A percentile compares a stretch with the other conserved stretches of the same genome.
Conservation (phyloP, 2,113 vertebrate genomes). For the Andinoacara biseriatus region DNA sequence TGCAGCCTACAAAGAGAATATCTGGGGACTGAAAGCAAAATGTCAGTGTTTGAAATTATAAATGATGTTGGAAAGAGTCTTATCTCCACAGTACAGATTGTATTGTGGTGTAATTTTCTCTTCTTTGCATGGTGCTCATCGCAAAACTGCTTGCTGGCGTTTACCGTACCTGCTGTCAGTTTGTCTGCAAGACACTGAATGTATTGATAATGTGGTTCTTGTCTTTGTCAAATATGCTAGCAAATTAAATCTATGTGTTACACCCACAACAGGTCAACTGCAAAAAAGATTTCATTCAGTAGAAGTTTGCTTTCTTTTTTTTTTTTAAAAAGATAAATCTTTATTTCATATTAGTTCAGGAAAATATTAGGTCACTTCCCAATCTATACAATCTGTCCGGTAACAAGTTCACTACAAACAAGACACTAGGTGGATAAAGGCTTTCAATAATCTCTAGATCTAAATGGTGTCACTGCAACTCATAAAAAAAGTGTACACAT, state of each 20-base stretch:
- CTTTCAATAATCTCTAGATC: too few relatives aligned
- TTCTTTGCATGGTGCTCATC: neutral
- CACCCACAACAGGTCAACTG: too few relatives aligned
- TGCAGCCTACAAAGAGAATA: neutral
- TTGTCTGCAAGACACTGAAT: neutral
- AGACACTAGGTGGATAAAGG: too few relatives aligned
- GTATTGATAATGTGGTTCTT: neutral
- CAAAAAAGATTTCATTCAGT: too few relatives aligned
- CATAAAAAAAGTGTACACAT: too few relatives aligned
- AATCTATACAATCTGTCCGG: too few relatives aligned
- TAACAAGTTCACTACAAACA: too few relatives aligned
- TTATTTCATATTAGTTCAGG: too few relatives aligned
- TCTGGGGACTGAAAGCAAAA: slow-evolving; percentile 4
- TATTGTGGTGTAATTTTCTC: neutral
- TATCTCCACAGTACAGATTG: neutral
- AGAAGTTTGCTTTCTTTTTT: too few relatives aligned
- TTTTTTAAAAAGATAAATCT: too few relatives aligned
- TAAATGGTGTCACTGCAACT: too few relatives aligned
- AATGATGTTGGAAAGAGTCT: neutral
- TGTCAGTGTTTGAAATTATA: neutral
- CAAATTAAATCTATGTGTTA: neutral
- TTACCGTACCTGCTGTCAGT: neutral
- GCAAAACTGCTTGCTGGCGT: neutral
- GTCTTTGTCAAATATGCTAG: neutral
- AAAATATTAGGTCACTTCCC: too few relatives aligned